Evolutionary conservation across 2,113 vertebrate genomes (phyloP), one percentile per base, ranked within the genome.

Genomic region (Oriolus oriolus): DNA sequence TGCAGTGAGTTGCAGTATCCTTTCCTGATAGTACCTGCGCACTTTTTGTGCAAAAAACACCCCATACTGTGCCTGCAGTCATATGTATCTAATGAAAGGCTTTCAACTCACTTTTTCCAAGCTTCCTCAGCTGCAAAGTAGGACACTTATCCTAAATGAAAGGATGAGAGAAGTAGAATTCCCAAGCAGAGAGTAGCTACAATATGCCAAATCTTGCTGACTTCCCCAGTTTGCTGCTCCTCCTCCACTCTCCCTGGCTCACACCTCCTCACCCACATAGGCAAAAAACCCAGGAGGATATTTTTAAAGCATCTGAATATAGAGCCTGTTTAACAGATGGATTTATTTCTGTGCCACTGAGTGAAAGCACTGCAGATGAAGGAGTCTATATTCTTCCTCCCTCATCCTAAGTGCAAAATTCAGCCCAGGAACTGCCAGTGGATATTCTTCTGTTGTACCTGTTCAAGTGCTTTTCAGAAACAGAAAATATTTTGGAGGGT

Each of bases 361-460:
- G 23, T 53, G 42, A 79, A 61, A 88, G 20, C 23, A 37, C 22
- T 86, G 66, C 27, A 79, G 23, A n/a, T 70, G 54, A 74, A 74
- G 26, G 5, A 60, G 23, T 35, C 60, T 60, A 0, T 54, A 13
- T 37, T 87, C 6, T 30, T 83, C n/a, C 5, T 79, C 21, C 6
- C 2, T 74, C 19, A 37, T 69, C 22, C 37, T 44, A 47, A 57
- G 42, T 21, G n/a, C 31, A 83, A 66, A 22, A 60, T 12, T 44
- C 33, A 89, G 33, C 1, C 9, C 20, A 60, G 15, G 19, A 89
- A 41, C 18, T 74, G 22, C 12, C 33, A 60, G 28, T 50, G 16
- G 16, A 53, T 2, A 31, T 66, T 52, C 13, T 50, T 61, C 41
- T 57, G 24, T 50, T 1, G 0, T 22, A 49, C 2, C 5, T 44